Conservation (phyloP, 2,113 vertebrate species). For the Globicephala melas region DNA sequence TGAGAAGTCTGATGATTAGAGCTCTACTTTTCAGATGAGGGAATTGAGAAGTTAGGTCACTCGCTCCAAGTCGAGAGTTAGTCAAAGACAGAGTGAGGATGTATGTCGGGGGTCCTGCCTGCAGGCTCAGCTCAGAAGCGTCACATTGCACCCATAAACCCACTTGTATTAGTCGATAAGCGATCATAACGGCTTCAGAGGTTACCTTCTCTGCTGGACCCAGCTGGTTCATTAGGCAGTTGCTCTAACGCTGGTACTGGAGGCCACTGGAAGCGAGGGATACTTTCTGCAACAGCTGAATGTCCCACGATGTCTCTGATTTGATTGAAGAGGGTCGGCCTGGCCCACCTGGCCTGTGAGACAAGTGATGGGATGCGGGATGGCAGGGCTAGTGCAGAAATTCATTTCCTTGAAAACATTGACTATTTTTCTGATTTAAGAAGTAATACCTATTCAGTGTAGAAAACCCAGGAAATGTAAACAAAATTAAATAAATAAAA, state of each 20-base stretch:
- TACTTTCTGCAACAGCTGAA: background rate
- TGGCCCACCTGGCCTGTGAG: background rate
- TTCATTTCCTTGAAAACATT: background rate
- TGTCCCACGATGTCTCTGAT: background rate
- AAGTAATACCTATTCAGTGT: background rate
- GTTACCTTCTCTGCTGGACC: background rate
- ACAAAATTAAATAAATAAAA: background rate
- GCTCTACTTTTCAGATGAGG: background rate
- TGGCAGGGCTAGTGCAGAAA: background rate
- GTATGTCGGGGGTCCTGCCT: background rate
- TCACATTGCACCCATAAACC: fast-evolving
- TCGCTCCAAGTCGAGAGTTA: background rate
- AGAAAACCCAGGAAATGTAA: background rate
- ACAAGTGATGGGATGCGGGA: background rate
- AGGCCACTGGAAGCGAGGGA: fast-evolving
- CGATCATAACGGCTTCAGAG: fast-evolving
- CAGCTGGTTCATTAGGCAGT: no score
- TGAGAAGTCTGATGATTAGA: background rate
- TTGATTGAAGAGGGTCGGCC: background rate
- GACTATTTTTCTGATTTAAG: background rate
- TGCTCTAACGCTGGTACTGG: background rate
- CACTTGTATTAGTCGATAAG: fast-evolving
- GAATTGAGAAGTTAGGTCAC: background rate
- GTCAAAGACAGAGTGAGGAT: background rate
- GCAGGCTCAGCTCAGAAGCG: background rate